Evolutionary conservation across 2,888 invertebrate species (phyloP).

Genomic region (Rhodophaea formosa): DNA sequence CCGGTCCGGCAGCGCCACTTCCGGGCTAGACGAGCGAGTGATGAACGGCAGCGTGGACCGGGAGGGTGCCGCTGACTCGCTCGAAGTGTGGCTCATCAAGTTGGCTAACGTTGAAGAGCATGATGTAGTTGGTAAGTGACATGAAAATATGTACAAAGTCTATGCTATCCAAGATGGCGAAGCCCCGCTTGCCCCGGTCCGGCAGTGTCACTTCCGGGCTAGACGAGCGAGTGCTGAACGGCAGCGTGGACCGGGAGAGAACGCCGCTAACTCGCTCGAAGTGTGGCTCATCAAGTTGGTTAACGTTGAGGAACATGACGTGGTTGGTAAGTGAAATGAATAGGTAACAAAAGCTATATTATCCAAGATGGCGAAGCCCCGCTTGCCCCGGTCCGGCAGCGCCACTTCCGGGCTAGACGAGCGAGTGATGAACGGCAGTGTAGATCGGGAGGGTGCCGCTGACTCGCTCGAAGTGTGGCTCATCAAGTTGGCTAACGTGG

Average conservation of each 20-base stretch:
- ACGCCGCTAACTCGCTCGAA: conserved; percentile 50
- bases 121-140: conserved; percentile 68
- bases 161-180: conserved; percentile 65
- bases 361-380: conserved; percentile 61
- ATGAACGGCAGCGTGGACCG: conserved; percentile 39
- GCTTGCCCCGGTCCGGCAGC: conserved; percentile 58
- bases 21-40: conserved; percentile 47
- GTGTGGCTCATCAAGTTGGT: conserved; percentile 70
- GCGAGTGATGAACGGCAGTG: conserved; percentile 40
- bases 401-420: conserved; percentile 51
- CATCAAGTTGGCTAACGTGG: conserved; percentile 64
- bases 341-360: too few relatives aligned
- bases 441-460: conserved; percentile 38
- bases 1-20: conserved; percentile 53
- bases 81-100: conserved; percentile 69
- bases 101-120: conserved; percentile 64
- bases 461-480: conserved; percentile 65
- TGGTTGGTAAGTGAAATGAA: conserved; percentile 73
- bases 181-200: conserved; percentile 59
- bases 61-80: conserved; percentile 46
- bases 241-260: conserved; percentile 41
- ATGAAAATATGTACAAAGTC: too few relatives aligned
- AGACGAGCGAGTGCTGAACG: conserved; percentile 47
- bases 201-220: conserved; percentile 50
- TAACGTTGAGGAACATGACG: conserved; percentile 64